Evolutionary conservation across 2,888 invertebrate genomes (phyloP), one percentile per base, ranked within the genome.

Genomic region (Metopia argyrocephala): DNA sequence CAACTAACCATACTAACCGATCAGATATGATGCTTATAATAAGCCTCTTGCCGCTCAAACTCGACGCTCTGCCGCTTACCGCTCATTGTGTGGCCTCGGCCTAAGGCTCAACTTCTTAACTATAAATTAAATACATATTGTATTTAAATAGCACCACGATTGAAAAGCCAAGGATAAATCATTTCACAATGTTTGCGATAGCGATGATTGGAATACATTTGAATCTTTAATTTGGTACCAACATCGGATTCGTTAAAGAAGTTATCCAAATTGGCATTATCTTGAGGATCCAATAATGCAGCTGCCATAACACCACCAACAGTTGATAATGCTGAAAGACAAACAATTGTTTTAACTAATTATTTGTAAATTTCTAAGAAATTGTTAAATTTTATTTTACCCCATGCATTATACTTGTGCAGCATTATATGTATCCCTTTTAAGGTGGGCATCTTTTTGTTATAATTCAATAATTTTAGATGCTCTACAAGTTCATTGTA

Each of bases 111-210:
- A n/a, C n/a, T n/a, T n/a, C n/a, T n/a, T n/a, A n/a, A n/a, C n/a
- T n/a, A n/a, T n/a, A n/a, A n/a, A n/a, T n/a, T n/a, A n/a, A n/a
- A n/a, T n/a, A n/a, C n/a, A n/a, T n/a, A n/a, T n/a, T n/a, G n/a
- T 38, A 7, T 15, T 64, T 85, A 87, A 18, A 87, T 82, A 1
- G 84, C 71, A 0, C 89, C 89, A 31, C 84, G 84, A 50, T 86
- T 82, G 62, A 89, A 86, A 5, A 90, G 85, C 88, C 88, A 89
- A 20, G 88, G 89, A 15, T 88, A 68, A 48, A 89, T 82, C 4
- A 79, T 73, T 79, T 86, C 85, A 21, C 87, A 85, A 79, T 89
- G 87, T 54, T 85, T 84, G 1, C 86, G 80, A 80, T 87, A 90
- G 6, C 85, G 84, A 3, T 86, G 85, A 82, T 86, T 86, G 0